Conservation (phyloP, 2,113 vertebrate genomes). For the Prunella himalayana region DNA sequence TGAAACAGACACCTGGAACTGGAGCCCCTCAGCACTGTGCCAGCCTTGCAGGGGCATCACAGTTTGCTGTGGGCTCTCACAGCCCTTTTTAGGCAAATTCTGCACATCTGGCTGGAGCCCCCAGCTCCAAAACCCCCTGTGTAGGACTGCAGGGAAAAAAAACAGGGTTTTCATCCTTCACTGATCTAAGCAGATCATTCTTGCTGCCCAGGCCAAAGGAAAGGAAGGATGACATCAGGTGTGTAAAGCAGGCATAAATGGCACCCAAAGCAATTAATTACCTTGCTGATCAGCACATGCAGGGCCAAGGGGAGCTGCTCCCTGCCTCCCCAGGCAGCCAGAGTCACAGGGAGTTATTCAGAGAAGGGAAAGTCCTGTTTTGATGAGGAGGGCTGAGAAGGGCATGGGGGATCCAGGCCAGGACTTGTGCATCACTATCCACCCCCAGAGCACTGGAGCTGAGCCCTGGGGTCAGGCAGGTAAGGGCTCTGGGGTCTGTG, state of each 20-base stretch:
- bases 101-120: neutral
- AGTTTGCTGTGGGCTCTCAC: neutral
- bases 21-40: fast-evolving
- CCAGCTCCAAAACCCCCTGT: fast-evolving
- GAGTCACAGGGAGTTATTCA: neutral
- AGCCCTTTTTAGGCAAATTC: neutral
- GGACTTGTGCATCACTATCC: neutral
- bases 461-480: neutral
- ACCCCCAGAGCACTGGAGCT: neutral
- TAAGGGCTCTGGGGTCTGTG: neutral
- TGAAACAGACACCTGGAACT: neutral
- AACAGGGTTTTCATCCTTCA: neutral
- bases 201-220: neutral
- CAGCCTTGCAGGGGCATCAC: neutral
- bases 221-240: neutral
- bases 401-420: neutral
- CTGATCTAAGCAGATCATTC: neutral
- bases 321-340: neutral
- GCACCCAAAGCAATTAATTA: neutral
- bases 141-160: neutral
- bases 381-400: neutral
- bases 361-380: neutral
- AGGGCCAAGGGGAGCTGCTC: neutral
- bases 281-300: neutral
- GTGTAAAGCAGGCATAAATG: neutral